A percentile compares a stretch with the other conserved stretches of the same genome.
These are phyloP conservation scores for Vombatus ursinus DNA, from an alignment of 2,113 vertebrate species.

Conservation along the genomic window DNA sequence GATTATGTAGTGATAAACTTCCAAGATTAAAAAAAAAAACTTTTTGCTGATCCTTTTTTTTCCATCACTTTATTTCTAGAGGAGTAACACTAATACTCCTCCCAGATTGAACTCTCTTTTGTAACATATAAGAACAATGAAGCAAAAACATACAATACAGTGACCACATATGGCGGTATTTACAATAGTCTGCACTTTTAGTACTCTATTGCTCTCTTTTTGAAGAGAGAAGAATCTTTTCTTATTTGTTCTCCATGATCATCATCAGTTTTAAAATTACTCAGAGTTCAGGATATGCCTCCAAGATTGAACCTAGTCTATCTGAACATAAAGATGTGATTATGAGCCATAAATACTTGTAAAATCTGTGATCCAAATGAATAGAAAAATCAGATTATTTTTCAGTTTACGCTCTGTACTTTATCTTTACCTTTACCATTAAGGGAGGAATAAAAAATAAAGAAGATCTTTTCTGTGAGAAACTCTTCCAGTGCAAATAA, in stretches of 20 bases:
- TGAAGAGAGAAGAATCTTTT: neutral
- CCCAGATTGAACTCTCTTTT: neutral
- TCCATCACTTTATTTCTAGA: neutral
- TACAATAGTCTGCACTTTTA: neutral
- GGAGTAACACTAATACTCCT: neutral
- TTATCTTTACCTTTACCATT: no score
- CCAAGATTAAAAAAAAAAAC: neutral
- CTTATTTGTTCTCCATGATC: neutral
- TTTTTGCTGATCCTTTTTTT: neutral
- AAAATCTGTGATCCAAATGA: neutral
- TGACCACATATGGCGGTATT: neutral
- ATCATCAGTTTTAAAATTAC: neutral
- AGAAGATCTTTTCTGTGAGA: neutral
- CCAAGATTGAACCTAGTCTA: neutral
- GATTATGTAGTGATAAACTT: no score
- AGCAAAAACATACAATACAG: neutral
- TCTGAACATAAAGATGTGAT: neutral
- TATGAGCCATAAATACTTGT: neutral
- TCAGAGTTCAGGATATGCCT: neutral
- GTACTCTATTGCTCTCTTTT: neutral
- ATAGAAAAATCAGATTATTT: neutral
- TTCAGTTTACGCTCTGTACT: neutral
- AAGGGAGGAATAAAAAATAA: neutral
- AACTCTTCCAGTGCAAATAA: neutral
- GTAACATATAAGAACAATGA: neutral